Percentiles rank a stretch among this genome's conserved stretches.
These are phyloP conservation scores for Emydoidea blandingii DNA, from an alignment of 2,797 vertebrate species.

Conservation along the genomic window DNA sequence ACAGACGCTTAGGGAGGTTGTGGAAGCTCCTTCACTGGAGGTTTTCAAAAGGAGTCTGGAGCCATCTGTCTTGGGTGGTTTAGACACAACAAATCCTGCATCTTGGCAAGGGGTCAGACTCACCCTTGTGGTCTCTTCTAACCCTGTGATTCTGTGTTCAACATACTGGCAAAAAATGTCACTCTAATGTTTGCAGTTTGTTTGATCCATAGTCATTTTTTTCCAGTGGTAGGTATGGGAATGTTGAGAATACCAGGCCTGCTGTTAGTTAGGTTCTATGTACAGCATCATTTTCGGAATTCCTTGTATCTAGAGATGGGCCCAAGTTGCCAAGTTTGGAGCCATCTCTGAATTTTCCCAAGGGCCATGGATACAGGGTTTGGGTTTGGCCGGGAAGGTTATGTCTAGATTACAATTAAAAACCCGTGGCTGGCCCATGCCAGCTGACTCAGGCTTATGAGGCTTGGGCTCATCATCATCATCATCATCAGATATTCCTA, in stretches of 20 bases:
- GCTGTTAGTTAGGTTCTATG: not conserved
- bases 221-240: not conserved
- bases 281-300: not conserved
- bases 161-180: not conserved
- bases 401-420: not conserved
- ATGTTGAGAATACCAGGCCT: not conserved
- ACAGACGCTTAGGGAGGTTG: too few species aligned
- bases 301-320: not conserved
- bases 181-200: not conserved
- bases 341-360: not conserved
- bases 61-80: too few species aligned
- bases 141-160: not conserved
- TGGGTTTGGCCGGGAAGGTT: not conserved
- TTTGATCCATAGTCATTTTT: not conserved
- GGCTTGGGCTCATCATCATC: not conserved
- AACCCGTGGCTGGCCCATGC: not conserved
- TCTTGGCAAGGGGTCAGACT: too few species aligned
- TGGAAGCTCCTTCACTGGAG: too few species aligned
- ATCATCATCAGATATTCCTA: too few species aligned
- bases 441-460: not conserved
- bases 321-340: not conserved
- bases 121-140: not conserved
- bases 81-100: too few species aligned
- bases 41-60: too few species aligned
- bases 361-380: not conserved